Evolutionary conservation across 2,113 vertebrate species (phyloP), one percentile per base, ranked within the genome.

Genomic region (Lepisosteus oculatus): DNA sequence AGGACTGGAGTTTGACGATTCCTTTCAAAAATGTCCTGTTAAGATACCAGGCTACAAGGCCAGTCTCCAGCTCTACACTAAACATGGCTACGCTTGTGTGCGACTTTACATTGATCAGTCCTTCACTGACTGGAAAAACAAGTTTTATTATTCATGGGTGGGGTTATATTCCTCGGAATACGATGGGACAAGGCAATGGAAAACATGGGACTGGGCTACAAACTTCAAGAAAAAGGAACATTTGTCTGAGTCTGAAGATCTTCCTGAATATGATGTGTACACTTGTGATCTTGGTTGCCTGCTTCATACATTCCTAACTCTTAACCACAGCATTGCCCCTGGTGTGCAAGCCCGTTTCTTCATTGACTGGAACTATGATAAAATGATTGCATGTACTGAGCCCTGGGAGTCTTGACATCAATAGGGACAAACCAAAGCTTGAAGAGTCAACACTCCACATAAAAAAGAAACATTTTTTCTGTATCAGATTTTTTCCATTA

Each of bases 31-130:
- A 9, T 3, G 29, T 15, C 56, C 56, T 15, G 56, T 61, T 56
- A 45, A 45, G 3, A 45, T 70, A 3, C 8, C 3, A 3, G 56
- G 11, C 14, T 15, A n/a, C n/a, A 42, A 70, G 2, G 68, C 41
- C 68, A 44, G 55, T 44, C 56, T 70, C 55, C 68, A 70, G 56
- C 68, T 70, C 55, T 70, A 70, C 42, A 61, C 68, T n/a, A 9
- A 61, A 44, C 42, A 45, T 3, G 68, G 68, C 13, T 43, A 9
- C 8, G 68, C 68, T 55, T 70, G 42, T 43, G 56, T 56, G 8
- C 68, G 68, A 3, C 68, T 70, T 13, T 61, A 43, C 43, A 61
- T 70, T n/a, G 43, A 61, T 41, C 61, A 70, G 13, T 61, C 68
- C 8, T 70, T 61, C 29, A 61, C 6, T 29, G 57, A 61, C n/a